Base-by-base conservation (phyloP, 2,797 vertebrate species). In the Pempheris klunzingeri region DNA sequence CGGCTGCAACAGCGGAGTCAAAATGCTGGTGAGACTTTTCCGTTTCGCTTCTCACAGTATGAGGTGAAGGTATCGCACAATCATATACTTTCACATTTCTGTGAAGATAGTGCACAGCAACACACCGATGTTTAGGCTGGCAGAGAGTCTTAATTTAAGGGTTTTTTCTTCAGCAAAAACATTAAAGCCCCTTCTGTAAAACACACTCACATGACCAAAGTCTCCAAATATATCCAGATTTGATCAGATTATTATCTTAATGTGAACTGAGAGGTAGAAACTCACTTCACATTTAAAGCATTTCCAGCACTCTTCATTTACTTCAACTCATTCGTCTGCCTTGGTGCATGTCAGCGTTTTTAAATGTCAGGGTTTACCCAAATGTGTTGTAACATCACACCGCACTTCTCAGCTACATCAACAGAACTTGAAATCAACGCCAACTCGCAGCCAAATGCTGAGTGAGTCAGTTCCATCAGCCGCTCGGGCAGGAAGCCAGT, bases 381-480 rank as follows among this genome's bases (percentile, higher is more conserved):
- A 30, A 63, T 10, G 12, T 30, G 34, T 60, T 28, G 17, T 22
- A 18, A 66, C 5, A 38, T 36, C 12, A 59, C 1, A 10, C 3
- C 22, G 28, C 4, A 26, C 12, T 54, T 28, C 41, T 26, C 50
- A 59, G 53, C 28, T 28, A 1, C 60, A 20, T 44, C 67, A 60
- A 20, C 54, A 34, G 18, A 14, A 11, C 3, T 28, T 24, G 15
- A 60, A 70, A 64, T 44, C 15, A 36, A 47, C 26, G 9, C 18
- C 36, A 52, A 46, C 30, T 20, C 24, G 15, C 26, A 68, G 63
- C 52, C 64, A 79, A 63, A 63, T 39, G 52, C n/a, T 34, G 66
- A 70, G 22, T 32, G 44, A 70, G 9, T 75, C 43, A 26, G 18
- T 7, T 44, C 32, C 17, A 41, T 34, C 53, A 53, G 44, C 30